Conservation (phyloP, 2,113 vertebrate species). For the Ceratotherium simum region DNA sequence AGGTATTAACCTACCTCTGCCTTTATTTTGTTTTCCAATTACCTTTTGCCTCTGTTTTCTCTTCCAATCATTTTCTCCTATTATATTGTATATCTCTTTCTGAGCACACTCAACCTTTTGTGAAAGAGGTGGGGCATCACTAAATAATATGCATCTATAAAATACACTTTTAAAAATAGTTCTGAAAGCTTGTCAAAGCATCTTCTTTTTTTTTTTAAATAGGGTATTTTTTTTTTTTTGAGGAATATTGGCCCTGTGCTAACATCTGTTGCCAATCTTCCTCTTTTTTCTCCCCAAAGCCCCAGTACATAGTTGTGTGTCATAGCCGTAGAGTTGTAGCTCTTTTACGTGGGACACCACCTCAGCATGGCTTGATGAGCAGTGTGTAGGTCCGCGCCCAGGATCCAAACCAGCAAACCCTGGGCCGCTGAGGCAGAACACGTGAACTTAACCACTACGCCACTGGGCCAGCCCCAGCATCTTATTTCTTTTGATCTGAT, state of each 20-base stretch:
- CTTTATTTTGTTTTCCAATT: conserved; percentile 49
- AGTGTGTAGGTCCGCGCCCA: too few species aligned
- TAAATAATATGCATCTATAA: not conserved
- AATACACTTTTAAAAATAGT: not conserved
- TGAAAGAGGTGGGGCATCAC: not conserved
- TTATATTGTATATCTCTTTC: not conserved
- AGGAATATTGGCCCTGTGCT: too few species aligned
- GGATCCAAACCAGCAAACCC: too few species aligned
- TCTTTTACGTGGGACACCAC: too few species aligned
- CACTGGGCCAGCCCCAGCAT: not conserved
- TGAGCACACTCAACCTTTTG: not conserved
- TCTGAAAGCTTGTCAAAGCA: not conserved
- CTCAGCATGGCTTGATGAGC: too few species aligned
- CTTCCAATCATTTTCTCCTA: not conserved
- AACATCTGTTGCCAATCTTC: too few species aligned
- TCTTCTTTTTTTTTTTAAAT: not conserved
- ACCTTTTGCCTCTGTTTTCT: not conserved
- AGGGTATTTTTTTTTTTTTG: too few species aligned
- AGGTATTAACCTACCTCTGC: not conserved
- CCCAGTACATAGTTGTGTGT: too few species aligned
- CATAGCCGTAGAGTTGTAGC: too few species aligned
- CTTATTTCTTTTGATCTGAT: not conserved
- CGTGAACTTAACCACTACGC: too few species aligned
- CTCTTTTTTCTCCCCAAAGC: too few species aligned
- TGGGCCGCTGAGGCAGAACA: too few species aligned